These are phyloP conservation scores for Microcebus lehilahytsara DNA, from an alignment of 2,113 vertebrate species.

Conservation along the genomic window DNA sequence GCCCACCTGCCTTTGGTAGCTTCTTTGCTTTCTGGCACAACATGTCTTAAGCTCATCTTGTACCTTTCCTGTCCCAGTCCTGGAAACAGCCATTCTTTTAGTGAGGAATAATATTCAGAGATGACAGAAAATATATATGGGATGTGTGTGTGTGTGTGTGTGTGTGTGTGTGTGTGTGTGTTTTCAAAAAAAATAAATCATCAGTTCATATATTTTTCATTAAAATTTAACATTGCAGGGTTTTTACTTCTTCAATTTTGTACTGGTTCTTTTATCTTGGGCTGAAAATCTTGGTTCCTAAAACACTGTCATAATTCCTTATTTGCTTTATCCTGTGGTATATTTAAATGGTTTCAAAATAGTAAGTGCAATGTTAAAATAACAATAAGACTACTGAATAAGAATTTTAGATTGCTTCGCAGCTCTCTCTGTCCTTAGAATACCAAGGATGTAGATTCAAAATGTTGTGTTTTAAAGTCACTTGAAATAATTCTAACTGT, in stretches of 20 bases:
- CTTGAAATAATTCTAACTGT: background rate
- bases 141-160: background rate
- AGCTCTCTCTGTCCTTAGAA: background rate
- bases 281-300: background rate
- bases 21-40: background rate
- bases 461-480: background rate
- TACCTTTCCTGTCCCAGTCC: background rate
- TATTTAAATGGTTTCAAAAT: conserved; percentile 14
- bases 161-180: background rate
- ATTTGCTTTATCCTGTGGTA: background rate
- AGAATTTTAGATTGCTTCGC: background rate
- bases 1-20: background rate
- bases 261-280: background rate
- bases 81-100: background rate
- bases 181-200: background rate
- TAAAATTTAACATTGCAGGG: background rate
- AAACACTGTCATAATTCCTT: background rate
- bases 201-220: background rate
- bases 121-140: background rate
- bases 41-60: background rate
- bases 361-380: background rate
- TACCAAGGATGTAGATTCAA: background rate
- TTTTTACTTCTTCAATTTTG: background rate
- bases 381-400: background rate
- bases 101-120: background rate